These are phyloP conservation scores for Zygothrica quintamaculata DNA, from an alignment of 2,888 invertebrate species.

Conservation along the genomic window DNA sequence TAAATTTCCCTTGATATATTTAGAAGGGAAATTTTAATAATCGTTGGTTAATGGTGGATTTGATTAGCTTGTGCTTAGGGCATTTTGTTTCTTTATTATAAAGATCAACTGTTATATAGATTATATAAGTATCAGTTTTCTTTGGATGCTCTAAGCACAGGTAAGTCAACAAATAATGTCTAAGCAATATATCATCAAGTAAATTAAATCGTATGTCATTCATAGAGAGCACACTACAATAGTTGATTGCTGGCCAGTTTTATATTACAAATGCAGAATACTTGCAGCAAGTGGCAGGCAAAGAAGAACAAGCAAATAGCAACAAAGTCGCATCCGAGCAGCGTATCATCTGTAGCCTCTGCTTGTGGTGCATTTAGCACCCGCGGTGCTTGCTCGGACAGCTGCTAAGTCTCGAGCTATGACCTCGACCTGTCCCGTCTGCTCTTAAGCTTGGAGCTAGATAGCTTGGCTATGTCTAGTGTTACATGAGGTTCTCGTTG, in stretches of 20 bases:
- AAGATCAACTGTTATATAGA: not conserved
- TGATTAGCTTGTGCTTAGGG: too few species aligned
- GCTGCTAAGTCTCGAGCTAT: slow-evolving; percentile 34
- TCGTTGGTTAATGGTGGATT: too few species aligned
- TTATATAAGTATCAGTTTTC: not conserved
- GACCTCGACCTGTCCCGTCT: slow-evolving; percentile 82
- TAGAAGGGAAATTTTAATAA: too few species aligned
- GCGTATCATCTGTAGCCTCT: slow-evolving; percentile 22
- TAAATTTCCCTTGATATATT: too few species aligned
- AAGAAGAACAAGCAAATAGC: slow-evolving; percentile 17
- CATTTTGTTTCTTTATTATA: too few species aligned
- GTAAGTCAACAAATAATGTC: not conserved
- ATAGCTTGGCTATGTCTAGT: slow-evolving; percentile 23
- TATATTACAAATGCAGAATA: slow-evolving; percentile 32
- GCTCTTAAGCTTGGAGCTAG: slow-evolving; percentile 37
- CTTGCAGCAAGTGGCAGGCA: too few species aligned
- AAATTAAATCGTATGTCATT: slow-evolving; percentile 59
- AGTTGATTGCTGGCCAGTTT: slow-evolving; percentile 42
- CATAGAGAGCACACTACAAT: slow-evolving; percentile 65
- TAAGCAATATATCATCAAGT: slow-evolving; percentile 4
- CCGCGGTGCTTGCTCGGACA: slow-evolving; percentile 66
- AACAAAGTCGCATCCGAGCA: slow-evolving; percentile 10
- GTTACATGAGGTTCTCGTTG: slow-evolving; percentile 61
- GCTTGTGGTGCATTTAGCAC: slow-evolving; percentile 70
- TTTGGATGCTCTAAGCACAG: not conserved